Evolutionary conservation across 2,113 vertebrate genomes (phyloP).

Genomic region (Manacus vitellinus): DNA sequence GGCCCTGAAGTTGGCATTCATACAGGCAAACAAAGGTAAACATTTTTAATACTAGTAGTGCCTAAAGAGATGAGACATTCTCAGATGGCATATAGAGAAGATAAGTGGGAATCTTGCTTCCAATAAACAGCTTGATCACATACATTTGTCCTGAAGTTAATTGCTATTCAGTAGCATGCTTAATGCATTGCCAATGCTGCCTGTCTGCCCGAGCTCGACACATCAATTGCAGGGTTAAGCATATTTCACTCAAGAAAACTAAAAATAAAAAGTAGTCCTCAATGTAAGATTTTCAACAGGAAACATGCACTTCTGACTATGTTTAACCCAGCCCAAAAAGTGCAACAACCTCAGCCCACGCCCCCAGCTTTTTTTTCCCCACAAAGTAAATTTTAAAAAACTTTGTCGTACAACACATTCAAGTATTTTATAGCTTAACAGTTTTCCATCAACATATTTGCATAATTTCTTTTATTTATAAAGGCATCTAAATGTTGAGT

Average conservation of each 20-base stretch:
- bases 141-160: constrained; percentile 76
- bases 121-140: constrained; percentile 65
- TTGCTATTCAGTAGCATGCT: constrained; percentile 83
- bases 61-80: constrained; percentile 75
- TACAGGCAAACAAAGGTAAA: constrained; percentile 95
- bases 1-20: constrained; percentile 88
- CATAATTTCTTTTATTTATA: background rate
- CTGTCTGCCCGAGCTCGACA: constrained; percentile 94
- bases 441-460: constrained; percentile 19
- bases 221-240: constrained; percentile 77
- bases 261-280: constrained; percentile 60
- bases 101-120: constrained; percentile 77
- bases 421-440: background rate
- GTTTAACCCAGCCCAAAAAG: constrained; percentile 12
- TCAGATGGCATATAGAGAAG: constrained; percentile 58
- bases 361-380: background rate
- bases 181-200: constrained; percentile 95
- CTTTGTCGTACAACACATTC: background rate
- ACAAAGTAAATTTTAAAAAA: background rate
- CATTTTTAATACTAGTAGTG: constrained; percentile 77
- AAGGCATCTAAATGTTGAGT: constrained; percentile 15
- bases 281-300: constrained; percentile 55
- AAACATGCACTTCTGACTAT: constrained; percentile 77
- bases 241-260: constrained; percentile 76
- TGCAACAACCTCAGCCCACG: background rate